These are phyloP conservation scores for Diacarnus erythraeanus DNA, from an alignment of 37 sponge, comb jelly and placozoan species.

Conservation along the genomic window DNA sequence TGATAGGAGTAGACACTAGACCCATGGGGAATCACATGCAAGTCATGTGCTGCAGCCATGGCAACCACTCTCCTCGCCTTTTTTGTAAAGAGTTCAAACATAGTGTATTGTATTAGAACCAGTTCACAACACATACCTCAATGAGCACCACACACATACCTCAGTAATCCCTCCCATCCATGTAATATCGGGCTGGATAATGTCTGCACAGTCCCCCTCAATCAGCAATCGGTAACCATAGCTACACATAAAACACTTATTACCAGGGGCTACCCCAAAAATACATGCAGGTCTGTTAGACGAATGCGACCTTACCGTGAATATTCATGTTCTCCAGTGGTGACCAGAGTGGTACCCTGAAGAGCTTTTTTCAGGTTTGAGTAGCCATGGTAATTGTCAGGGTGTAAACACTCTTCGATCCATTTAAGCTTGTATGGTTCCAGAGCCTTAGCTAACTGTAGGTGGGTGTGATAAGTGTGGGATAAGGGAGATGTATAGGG, in stretches of 20 bases:
- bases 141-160: too few species aligned
- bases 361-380: conserved; percentile 52
- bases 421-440: conserved; percentile 69
- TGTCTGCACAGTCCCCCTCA: conserved; percentile 69
- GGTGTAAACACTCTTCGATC: conserved; percentile 85
- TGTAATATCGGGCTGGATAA: conserved; percentile 87
- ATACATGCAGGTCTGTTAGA: neutral
- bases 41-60: conserved; percentile 77
- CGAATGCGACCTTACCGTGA: conserved; percentile 57
- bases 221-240: conserved; percentile 77
- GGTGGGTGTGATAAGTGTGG: neutral
- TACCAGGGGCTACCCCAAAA: neutral
- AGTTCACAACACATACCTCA: too few species aligned
- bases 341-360: conserved; percentile 54
- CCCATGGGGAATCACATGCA: conserved; percentile 85
- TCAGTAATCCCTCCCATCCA: conserved; percentile 94
- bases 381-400: conserved; percentile 85
- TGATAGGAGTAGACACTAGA: conserved; percentile 91
- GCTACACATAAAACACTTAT: neutral
- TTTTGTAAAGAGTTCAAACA: neutral
- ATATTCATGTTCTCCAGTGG: conserved; percentile 91
- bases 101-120: neutral
- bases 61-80: conserved; percentile 73
- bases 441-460: conserved; percentile 66
- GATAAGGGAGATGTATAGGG: neutral